phyloP scores from a whole-genome alignment of 2,888 invertebrate genomes.

The Euzophera pinguis region DNA sequence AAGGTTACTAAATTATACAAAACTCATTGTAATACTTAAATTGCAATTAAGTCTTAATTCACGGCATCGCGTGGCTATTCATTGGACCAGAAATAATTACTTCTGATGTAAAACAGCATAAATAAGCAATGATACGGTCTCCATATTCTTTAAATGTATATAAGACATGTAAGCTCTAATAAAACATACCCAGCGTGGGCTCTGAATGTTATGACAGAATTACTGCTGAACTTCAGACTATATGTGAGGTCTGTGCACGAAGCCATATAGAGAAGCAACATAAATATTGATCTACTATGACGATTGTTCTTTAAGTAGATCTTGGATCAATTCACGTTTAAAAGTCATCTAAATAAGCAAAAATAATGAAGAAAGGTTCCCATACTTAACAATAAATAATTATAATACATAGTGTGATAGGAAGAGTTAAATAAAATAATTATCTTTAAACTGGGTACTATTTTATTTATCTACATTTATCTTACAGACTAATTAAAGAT shows the following conservation, averaged over 20 bases:
- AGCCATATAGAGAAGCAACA: neutral
- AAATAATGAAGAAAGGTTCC: too few species aligned
- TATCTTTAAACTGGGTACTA: too few species aligned
- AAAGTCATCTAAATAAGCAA: too few species aligned
- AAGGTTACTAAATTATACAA: too few species aligned
- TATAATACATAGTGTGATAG: too few species aligned
- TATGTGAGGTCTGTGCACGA: neutral
- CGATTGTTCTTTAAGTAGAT: neutral
- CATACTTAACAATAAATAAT: too few species aligned
- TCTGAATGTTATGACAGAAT: conserved; percentile 2
- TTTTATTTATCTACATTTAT: too few species aligned
- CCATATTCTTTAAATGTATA: conserved; percentile 1
- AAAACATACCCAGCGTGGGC: conserved; percentile 5
- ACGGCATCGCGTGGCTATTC: neutral
- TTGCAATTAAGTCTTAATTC: neutral
- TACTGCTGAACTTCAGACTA: neutral
- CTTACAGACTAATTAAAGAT: too few species aligned
- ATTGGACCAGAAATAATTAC: conserved; percentile 7
- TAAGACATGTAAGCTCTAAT: conserved; percentile 5
- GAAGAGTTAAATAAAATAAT: too few species aligned
- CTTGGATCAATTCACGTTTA: too few species aligned
- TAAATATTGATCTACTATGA: neutral
- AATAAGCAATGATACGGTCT: conserved; percentile 1
- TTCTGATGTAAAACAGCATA: conserved; percentile 1
- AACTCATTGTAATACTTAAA: neutral